phyloP scores from a whole-genome alignment of 2,113 vertebrate genomes.

The Ploceus nigricollis region DNA sequence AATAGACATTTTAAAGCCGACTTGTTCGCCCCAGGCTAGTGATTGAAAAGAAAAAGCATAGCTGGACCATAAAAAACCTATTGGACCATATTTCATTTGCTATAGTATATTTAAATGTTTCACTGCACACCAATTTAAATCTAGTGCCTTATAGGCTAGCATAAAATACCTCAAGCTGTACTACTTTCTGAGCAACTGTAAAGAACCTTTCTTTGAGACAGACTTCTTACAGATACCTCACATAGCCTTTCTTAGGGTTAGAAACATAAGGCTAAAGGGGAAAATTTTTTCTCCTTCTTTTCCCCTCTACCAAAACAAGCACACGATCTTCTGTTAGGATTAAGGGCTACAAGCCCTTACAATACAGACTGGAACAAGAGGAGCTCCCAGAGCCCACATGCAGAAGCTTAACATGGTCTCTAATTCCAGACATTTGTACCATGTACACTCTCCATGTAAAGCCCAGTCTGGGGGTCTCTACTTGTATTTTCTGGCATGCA shows the following conservation, averaged over 20 bases:
- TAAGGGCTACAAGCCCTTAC: not conserved
- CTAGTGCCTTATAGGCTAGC: conserved; percentile 9
- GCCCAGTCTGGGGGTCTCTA: not conserved
- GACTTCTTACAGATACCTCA: not conserved
- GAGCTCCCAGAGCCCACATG: accelerated
- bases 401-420: not conserved
- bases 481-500: not conserved
- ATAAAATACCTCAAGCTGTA: conserved; percentile 36
- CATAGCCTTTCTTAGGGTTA: not conserved
- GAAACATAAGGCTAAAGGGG: not conserved
- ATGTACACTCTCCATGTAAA: not conserved
- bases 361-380: not conserved
- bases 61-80: conserved; percentile 55
- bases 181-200: conserved; percentile 30
- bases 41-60: conserved; percentile 62
- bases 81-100: conserved; percentile 65
- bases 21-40: conserved; percentile 49
- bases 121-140: conserved; percentile 48
- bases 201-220: conserved; percentile 21
- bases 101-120: conserved; percentile 63
- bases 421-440: not conserved
- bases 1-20: conserved; percentile 41
- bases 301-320: not conserved
- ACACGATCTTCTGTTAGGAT: not conserved
- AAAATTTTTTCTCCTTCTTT: not conserved